Evolutionary conservation across 2,888 invertebrate genomes (phyloP), one percentile per base, ranked within the genome.

Genomic region (Drosophila siamana): DNA sequence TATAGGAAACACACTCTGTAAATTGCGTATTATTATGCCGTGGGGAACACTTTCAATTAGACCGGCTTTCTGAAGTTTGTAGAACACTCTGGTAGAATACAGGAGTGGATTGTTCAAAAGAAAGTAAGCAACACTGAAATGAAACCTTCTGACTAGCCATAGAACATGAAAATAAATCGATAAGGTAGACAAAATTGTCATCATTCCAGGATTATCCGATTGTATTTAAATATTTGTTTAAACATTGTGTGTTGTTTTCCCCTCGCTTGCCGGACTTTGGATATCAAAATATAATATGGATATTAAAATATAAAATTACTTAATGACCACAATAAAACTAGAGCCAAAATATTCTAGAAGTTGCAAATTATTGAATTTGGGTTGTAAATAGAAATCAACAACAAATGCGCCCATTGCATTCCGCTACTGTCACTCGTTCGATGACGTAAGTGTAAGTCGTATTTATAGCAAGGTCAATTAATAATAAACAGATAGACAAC

Each of bases 31-130:
- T 61, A 33, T 48, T 19, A 26, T n/a, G 2, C 9, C 26, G 9
- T n/a, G 13, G 47, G 40, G 26, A 68, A 61, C 41, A 68, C 69
- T 68, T 26, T 15, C 1, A 61, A 60, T 54, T 48, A 26, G 22
- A 40, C 13, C 7, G 6, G 3, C 3, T 16, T 22, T 51, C 24
- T 33, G 15, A 52, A 43, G 11, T 28, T 36, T 26, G 8, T 4
- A 4, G 26, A 38, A 24, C 13, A 19, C 24, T 43, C 15, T 28
- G n/a, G 16, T 28, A 15, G 26, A 28, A 22, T 11, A 4, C n/a
- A 51, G 26, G 44, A 50, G 24, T 28, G 24, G 44, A 33, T n/a
- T 33, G 5, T 4, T 4, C 4, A 5, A n/a, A 33, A n/a, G n/a
- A n/a, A n/a, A n/a, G n/a, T n/a, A n/a, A 28, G 2, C 28, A 19